Evolutionary conservation across 2,113 vertebrate genomes (phyloP).

Genomic region (Dendropsophus ebraccatus): DNA sequence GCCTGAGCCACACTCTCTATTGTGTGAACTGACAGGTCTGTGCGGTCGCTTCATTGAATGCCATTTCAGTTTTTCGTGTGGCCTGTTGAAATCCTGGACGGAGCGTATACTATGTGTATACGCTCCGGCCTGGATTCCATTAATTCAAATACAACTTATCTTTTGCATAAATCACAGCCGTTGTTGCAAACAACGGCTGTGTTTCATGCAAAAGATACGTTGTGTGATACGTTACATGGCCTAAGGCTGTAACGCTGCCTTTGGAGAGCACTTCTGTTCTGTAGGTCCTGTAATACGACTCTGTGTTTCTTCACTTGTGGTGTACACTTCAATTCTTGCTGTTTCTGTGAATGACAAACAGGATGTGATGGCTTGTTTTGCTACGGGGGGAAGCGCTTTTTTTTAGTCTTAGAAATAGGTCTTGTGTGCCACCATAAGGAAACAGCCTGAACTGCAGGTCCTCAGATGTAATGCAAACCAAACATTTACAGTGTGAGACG

Average conservation of each 20-base stretch:
- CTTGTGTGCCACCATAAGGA: conserved; percentile 54
- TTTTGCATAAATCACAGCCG: too few relatives aligned
- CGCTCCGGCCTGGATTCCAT: too few relatives aligned
- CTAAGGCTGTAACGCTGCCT: not conserved
- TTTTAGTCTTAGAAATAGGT: conserved; percentile 23
- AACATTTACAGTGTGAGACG: not conserved
- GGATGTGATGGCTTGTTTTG: conserved; percentile 5
- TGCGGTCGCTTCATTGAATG: too few relatives aligned
- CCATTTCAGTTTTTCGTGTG: too few relatives aligned
- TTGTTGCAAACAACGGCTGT: too few relatives aligned
- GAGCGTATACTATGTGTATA: too few relatives aligned
- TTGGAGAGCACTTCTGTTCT: not conserved
- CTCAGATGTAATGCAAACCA: not conserved
- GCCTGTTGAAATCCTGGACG: too few relatives aligned
- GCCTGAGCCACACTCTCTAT: too few relatives aligned
- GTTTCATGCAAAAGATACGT: too few relatives aligned
- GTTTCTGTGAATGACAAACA: conserved; percentile 31
- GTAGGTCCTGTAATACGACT: conserved; percentile 6
- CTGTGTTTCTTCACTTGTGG: not conserved
- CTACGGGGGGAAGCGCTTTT: not conserved
- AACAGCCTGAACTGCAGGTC: not conserved
- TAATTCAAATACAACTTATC: too few relatives aligned
- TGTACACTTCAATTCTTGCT: conserved; percentile 16
- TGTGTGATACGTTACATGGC: too few relatives aligned
- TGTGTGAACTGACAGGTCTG: too few relatives aligned